Conservation (phyloP, 2,888 invertebrate genomes). For the Ochlodes sylvanus region DNA sequence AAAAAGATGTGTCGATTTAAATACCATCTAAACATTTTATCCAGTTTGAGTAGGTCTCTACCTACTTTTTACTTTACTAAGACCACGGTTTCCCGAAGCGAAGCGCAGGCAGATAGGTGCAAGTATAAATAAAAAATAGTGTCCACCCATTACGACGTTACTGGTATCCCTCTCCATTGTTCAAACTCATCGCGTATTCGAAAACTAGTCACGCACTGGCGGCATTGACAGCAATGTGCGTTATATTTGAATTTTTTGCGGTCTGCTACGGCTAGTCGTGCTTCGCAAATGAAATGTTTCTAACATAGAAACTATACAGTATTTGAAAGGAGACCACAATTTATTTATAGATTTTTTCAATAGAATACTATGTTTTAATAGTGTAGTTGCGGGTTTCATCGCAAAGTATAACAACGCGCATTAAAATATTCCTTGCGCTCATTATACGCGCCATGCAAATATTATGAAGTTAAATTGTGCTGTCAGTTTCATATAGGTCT, state of each 20-base stretch:
- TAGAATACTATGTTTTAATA: too few relatives aligned
- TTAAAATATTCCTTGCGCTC: conserved; percentile 10
- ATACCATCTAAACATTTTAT: too few relatives aligned
- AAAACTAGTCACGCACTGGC: conserved; percentile 46
- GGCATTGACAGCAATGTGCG: conserved; percentile 41
- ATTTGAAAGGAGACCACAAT: conserved; percentile 1
- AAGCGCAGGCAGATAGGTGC: too few relatives aligned
- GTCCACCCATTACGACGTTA: not conserved
- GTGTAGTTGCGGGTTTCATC: not conserved
- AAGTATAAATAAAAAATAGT: too few relatives aligned
- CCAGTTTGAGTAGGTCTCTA: too few relatives aligned
- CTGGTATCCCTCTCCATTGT: conserved; percentile 21
- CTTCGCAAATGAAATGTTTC: conserved; percentile 5
- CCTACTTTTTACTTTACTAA: too few relatives aligned
- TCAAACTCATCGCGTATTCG: conserved; percentile 40
- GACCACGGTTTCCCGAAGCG: too few relatives aligned
- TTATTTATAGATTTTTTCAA: not conserved
- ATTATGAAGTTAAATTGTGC: not conserved
- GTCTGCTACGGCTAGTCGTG: conserved; percentile 11
- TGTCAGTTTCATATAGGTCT: too few relatives aligned
- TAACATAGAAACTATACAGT: not conserved
- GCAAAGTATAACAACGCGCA: conserved; percentile 1
- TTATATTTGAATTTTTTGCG: conserved; percentile 37
- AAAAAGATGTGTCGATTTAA: too few relatives aligned
- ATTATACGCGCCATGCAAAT: conserved; percentile 17